Evolutionary conservation across 2,888 invertebrate genomes (phyloP), one percentile per base, ranked within the genome.

Genomic region (Tinea pellionella): DNA sequence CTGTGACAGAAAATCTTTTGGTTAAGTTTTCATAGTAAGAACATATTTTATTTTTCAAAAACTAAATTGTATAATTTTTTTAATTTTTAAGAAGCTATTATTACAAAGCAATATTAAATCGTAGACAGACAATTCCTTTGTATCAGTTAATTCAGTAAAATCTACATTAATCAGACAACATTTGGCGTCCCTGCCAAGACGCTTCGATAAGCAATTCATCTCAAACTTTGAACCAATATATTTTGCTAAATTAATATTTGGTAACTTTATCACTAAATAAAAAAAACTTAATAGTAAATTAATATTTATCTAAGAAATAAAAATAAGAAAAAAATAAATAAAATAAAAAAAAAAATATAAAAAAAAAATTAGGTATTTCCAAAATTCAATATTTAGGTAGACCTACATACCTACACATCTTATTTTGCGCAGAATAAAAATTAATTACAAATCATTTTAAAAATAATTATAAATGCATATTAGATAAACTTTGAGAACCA

Each of bases 401-500:
- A n/a, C n/a, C n/a, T n/a, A n/a, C n/a, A n/a, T n/a, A n/a, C n/a
- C n/a, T n/a, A n/a, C n/a, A n/a, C n/a, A n/a, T n/a, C n/a, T n/a
- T n/a, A n/a, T 24, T 24, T 24, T 24, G 24, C 6, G 3, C 24
- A 24, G n/a, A n/a, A n/a, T n/a, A 24, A 24, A 2, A 24, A 24
- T 24, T 6, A 24, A 24, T 3, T 24, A 24, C 6, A 24, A 24
- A 8, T 8, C 9, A 41, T n/a, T 2, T 41, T 41, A 41, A 41
- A n/a, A 41, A 6, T 41, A 41, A 41, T 4, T 41, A 8, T 47
- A 15, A 19, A 55, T 55, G 11, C 8, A 29, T 19, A 19, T 12
- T 13, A n/a, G 8, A 3, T 55, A 55, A 55, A 55, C 24, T 19
- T 55, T 55, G 55, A 55, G 55, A 55, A 55, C 11, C 55, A 55